phyloP scores from a whole-genome alignment of 2,113 vertebrate genomes.

The Sphaerodactylus townsendi region DNA sequence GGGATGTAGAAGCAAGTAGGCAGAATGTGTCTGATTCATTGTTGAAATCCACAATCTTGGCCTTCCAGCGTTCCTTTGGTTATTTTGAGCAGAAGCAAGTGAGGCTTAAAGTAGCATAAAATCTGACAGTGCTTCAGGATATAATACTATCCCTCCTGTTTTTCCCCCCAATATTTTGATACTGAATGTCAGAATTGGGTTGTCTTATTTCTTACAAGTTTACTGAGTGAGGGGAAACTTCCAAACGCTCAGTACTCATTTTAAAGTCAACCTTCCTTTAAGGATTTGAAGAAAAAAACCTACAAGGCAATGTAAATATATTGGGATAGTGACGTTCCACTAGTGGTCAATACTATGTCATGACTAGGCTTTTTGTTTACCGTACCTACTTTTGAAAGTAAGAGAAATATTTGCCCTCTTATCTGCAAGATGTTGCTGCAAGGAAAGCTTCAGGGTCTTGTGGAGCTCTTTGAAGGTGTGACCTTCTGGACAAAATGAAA shows the following conservation, averaged over 20 bases:
- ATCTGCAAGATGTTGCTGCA: neutral
- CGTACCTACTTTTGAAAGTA: too few relatives aligned
- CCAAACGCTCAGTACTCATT: neutral
- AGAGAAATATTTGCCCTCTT: neutral
- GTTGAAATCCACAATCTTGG: neutral
- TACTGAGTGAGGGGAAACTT: neutral
- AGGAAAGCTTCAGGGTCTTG: too few relatives aligned
- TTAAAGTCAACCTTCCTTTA: neutral
- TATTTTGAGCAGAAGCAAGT: neutral
- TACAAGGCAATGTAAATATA: neutral
- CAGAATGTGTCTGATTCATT: neutral
- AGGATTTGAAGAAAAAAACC: neutral
- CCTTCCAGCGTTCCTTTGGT: neutral
- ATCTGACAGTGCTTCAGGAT: too few relatives aligned
- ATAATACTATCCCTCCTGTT: neutral
- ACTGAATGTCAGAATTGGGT: neutral
- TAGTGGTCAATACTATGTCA: neutral
- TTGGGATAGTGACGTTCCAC: neutral
- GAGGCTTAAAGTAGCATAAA: neutral
- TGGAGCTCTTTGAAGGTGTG: neutral
- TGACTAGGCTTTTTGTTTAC: neutral
- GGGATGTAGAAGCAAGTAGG: neutral
- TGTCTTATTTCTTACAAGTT: neutral
- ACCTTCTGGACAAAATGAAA: neutral
- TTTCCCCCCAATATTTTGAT: neutral